Evolutionary conservation across 1,140 invertebrate genomes (phyloP).

Genomic region (Trachymyrmex septentrionalis): DNA sequence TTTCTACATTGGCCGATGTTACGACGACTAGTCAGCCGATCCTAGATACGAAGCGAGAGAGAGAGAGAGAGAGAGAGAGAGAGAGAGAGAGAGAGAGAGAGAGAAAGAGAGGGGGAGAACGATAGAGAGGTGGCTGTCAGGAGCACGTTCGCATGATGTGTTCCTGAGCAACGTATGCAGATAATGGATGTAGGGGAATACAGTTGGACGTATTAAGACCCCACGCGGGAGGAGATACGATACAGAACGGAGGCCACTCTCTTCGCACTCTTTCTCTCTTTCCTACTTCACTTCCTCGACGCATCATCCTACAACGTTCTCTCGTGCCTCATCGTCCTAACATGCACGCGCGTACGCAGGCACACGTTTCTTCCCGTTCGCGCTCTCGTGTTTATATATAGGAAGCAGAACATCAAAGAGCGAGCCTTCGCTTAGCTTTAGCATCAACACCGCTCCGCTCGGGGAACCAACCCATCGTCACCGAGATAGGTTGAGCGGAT

Average conservation of each 20-base stretch:
- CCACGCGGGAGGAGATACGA: conserved; percentile 76
- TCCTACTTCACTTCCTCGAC: conserved; percentile 24
- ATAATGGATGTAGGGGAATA: conserved; percentile 77
- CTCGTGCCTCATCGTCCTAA: conserved; percentile 24
- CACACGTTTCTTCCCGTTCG: conserved; percentile 65
- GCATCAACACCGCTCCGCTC: conserved; percentile 80
- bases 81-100: background rate
- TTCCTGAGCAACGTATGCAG: conserved; percentile 73
- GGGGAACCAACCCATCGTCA: conserved; percentile 80
- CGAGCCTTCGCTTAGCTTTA: conserved; percentile 83
- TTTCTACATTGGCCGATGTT: conserved; percentile 57
- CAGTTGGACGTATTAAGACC: conserved; percentile 77
- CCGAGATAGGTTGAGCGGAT: conserved; percentile 70
- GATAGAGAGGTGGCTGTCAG: conserved; percentile 1
- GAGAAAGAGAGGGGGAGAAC: too few species aligned
- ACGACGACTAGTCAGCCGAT: conserved; percentile 55
- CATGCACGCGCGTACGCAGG: background rate
- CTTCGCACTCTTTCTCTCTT: conserved; percentile 58
- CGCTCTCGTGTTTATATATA: conserved; percentile 84
- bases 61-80: background rate
- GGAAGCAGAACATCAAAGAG: conserved; percentile 85
- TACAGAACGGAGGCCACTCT: conserved; percentile 75
- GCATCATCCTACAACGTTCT: conserved; percentile 9
- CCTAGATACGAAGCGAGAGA: conserved; percentile 49
- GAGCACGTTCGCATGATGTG: conserved; percentile 68